phyloP scores from a whole-genome alignment of 2,113 vertebrate genomes.

The Pantherophis guttatus region DNA sequence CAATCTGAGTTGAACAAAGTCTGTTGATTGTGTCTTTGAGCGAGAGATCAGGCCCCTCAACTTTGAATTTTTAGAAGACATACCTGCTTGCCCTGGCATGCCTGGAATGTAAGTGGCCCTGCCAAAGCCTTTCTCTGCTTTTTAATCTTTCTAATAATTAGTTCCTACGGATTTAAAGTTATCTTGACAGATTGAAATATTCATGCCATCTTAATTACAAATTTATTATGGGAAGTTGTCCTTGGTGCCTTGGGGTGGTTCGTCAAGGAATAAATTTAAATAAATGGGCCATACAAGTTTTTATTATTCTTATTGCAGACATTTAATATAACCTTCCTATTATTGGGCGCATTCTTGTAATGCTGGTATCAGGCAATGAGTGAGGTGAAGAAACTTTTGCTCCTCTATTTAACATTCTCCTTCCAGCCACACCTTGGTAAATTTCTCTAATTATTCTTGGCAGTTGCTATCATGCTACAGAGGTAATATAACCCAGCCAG shows the following conservation, averaged over 20 bases:
- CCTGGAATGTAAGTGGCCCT: not conserved
- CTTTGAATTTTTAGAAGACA: not conserved
- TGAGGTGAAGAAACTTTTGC: not conserved
- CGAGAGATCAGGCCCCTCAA: not conserved
- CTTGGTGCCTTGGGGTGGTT: not conserved
- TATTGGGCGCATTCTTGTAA: not conserved
- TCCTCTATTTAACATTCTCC: not conserved
- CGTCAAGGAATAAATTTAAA: not conserved
- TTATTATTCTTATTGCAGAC: not conserved
- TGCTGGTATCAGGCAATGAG: not conserved
- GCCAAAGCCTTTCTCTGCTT: not conserved
- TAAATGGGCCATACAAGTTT: not conserved
- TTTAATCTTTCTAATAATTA: not conserved
- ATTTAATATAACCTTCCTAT: not conserved
- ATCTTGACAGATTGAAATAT: not conserved
- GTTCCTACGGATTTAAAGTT: not conserved
- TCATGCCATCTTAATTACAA: not conserved
- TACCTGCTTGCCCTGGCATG: not conserved
- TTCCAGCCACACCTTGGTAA: not conserved
- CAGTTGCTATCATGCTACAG: accelerated
- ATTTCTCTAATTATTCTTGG: conserved; percentile 41
- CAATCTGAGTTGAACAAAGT: not conserved
- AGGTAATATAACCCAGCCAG: conserved; percentile 24
- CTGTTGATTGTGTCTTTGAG: not conserved
- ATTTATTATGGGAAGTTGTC: not conserved